Base-by-base conservation (phyloP, 2,888 invertebrate genomes). In the Tetropium fuscum region DNA sequence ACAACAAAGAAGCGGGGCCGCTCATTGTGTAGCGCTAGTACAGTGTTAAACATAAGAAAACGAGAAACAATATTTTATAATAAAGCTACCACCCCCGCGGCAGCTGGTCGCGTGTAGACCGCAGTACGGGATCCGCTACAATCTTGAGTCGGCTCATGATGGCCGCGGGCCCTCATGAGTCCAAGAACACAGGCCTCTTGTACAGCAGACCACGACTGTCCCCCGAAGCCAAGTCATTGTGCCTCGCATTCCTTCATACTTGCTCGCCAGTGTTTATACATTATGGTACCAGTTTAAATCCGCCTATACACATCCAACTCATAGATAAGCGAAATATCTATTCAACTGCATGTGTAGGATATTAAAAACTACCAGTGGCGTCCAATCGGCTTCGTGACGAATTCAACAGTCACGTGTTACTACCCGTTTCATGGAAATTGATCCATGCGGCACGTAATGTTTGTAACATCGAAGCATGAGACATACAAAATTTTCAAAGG, bases 31-130 rank as follows among this genome's bases (percentile, higher is more conserved):
- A 40, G 20, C 51, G 38, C 10, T 38, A 20, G 40, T 13, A 48
- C 51, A 27, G 27, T 27, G 40, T 40, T 51, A 40, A 51, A 51
- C 40, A 18, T 40, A 51, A 51, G 40, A 48, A 36, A 51, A 51
- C 51, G 51, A 38, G 58, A 54, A 62, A 64, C 74, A 72, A 70
- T 75, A 76, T 74, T 76, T 77, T 76, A 76, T 76, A 76, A 77
- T 75, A 74, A 74, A 73, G 78, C 78, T 78, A 79, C 80, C 80
- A 79, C 80, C 80, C 80, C 80, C 80, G 80, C 79, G 80, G 80
- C 80, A 74, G 73, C 74, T 72, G 77, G 80, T 80, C 80, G 80
- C 80, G 80, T 80, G 80, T 78, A 74, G 70, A 69, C 67, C 68
- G 63, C 68, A 63, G 69, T 64, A 64, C 71, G 63, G 71, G 60